Evolutionary conservation across 2,888 invertebrate species (phyloP).

Genomic region (Argyra leucocephala): DNA sequence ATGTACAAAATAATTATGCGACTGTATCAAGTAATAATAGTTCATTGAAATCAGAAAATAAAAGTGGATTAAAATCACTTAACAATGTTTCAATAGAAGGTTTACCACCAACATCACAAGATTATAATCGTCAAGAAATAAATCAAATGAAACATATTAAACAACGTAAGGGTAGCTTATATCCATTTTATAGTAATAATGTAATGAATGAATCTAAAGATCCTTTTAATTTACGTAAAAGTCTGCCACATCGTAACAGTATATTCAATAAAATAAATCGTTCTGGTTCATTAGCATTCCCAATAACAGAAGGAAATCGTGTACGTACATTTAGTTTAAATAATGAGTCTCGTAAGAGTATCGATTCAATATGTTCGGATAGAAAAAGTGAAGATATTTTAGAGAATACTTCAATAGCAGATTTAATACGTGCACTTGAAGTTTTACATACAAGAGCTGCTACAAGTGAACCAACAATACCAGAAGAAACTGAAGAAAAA

Average conservation of each 20-base stretch:
- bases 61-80: background rate
- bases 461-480: constrained; percentile 22
- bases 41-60: background rate
- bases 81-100: background rate
- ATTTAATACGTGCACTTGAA: constrained; percentile 67
- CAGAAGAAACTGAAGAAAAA: constrained; percentile 14
- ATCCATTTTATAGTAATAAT: constrained; percentile 27
- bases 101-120: background rate
- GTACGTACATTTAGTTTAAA: constrained; percentile 26
- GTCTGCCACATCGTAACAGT: background rate
- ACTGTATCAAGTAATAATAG: background rate
- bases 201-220: constrained; percentile 21
- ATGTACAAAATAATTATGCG: background rate
- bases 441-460: constrained; percentile 51
- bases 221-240: background rate
- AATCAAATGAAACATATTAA: constrained; percentile 38
- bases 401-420: constrained; percentile 74
- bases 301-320: constrained; percentile 24
- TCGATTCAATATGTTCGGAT: constrained; percentile 17
- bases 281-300: constrained; percentile 8
- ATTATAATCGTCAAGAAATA: background rate
- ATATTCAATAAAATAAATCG: background rate
- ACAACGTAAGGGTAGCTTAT: constrained; percentile 35
- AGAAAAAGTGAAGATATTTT: constrained; percentile 50
- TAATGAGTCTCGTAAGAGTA: constrained; percentile 33